Evolutionary conservation across 1,140 invertebrate genomes (phyloP), one percentile per base, ranked within the genome.

Genomic region (Drosophila triauraria): DNA sequence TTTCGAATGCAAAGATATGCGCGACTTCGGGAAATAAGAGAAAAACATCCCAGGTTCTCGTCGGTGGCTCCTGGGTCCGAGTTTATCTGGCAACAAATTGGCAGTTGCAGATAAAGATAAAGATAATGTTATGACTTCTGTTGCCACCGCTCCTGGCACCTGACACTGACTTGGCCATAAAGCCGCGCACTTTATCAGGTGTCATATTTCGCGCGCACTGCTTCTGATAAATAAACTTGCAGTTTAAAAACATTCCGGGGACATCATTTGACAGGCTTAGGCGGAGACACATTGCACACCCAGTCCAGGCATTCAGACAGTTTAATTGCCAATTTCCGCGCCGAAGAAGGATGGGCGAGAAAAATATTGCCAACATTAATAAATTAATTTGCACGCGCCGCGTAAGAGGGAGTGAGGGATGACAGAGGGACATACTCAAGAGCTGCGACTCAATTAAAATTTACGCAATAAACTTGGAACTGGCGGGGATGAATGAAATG

Each of bases 81-180:
- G 58, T 63, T 85, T 85, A 82, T 87, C 84, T 67, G 70, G 65
- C 85, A 84, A 54, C 85, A 85, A 88, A 88, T 88, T 88, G 85
- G 78, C 85, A 85, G 84, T 81, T 75, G 71, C 65, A 85, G 85
- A 90, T 88, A 90, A 82, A 85, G 85, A 90, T 88, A 90, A 82
- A 85, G 82, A 88, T 90, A 82, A 88, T 90, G 61, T 84, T 88
- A 88, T 78, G 80, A 71, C 71, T 84, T 69, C 81, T 72, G 75
- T 62, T 62, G 80, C 43, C 58, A 42, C 69, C 69, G 67, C 38
- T 60, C 42, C 62, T 23, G 53, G 32, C 51, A 38, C 2, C 62
- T 30, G 50, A 25, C 62, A 51, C 25, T 20, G 20, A 20, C 20
- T 57, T 35, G 40, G 44, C 59, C 67, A 61, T 90, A 82, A 90